Evolutionary conservation across 2,113 vertebrate genomes (phyloP).

Genomic region (Crypturellus undulatus): DNA sequence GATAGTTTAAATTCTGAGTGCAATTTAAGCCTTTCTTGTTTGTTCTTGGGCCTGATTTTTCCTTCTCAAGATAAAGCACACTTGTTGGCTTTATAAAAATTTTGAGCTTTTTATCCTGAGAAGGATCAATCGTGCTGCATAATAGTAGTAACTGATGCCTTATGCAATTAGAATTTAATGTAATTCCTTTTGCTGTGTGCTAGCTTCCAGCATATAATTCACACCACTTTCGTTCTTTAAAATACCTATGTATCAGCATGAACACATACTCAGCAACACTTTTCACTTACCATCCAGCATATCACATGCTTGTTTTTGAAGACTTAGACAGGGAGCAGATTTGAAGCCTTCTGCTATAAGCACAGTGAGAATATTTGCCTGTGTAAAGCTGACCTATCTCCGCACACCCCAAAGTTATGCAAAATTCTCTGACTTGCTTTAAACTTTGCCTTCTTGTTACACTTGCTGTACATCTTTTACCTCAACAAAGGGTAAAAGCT

Average conservation of each 20-base stretch:
- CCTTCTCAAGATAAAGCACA: background rate
- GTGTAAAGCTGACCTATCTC: background rate
- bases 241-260: background rate
- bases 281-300: background rate
- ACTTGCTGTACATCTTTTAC: background rate
- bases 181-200: background rate
- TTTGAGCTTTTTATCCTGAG: background rate
- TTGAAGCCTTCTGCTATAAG: background rate
- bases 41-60: background rate
- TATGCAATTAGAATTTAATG: background rate
- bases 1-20: background rate
- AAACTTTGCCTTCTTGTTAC: conserved; percentile 2
- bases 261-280: background rate
- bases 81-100: background rate
- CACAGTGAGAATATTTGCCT: background rate
- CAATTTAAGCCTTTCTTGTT: background rate
- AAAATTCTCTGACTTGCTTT: background rate
- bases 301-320: background rate
- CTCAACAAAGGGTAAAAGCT: background rate
- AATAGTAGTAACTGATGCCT: background rate
- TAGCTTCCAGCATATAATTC: background rate
- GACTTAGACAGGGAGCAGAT: background rate
- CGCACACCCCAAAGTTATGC: background rate
- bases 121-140: background rate
- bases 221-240: background rate